These are phyloP conservation scores for Pelusios castaneus DNA, from an alignment of 2,113 vertebrate genomes.

Conservation along the genomic window DNA sequence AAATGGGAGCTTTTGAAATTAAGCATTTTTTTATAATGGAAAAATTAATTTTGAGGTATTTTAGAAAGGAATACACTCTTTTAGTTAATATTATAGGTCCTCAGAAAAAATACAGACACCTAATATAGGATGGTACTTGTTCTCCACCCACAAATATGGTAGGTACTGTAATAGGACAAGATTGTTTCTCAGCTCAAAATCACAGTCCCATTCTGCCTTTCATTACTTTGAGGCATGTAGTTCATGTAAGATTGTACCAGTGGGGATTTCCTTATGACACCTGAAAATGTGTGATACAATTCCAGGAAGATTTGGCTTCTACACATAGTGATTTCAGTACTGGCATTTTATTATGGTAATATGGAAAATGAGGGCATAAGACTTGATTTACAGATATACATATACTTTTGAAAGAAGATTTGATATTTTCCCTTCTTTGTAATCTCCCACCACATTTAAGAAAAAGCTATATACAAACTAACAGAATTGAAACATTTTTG, in stretches of 20 bases:
- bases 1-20: background rate
- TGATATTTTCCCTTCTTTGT: background rate
- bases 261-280: background rate
- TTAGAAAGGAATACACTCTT: background rate
- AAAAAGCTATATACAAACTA: background rate
- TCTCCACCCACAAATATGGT: background rate
- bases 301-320: background rate
- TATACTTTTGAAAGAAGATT: too few species aligned
- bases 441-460: background rate
- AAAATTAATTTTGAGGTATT: background rate
- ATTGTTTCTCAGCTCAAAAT: background rate
- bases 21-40: background rate
- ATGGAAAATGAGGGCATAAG: background rate
- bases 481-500: background rate
- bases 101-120: fast-evolving
- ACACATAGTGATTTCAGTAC: background rate
- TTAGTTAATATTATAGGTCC: background rate
- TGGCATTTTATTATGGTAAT: background rate
- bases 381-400: too few species aligned
- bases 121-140: background rate
- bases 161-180: background rate
- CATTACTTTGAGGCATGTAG: background rate
- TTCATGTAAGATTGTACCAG: background rate
- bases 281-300: background rate
- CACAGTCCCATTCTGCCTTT: background rate